These are phyloP conservation scores for Jaculus jaculus DNA, from an alignment of 2,113 vertebrate genomes.

Conservation along the genomic window DNA sequence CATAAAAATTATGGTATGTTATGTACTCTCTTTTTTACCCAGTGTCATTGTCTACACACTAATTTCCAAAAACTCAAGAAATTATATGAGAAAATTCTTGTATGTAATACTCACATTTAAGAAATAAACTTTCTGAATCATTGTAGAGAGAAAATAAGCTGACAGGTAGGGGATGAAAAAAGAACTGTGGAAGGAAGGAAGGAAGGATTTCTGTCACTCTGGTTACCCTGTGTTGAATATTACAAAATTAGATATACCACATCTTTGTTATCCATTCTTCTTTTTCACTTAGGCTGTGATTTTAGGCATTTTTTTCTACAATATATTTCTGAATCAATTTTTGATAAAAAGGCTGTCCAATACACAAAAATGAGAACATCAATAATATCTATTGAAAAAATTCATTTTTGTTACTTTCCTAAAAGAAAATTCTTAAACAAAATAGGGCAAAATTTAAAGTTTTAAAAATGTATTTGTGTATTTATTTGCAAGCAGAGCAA, in stretches of 20 bases:
- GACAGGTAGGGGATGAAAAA: not conserved
- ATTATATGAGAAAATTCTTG: not conserved
- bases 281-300: not conserved
- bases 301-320: not conserved
- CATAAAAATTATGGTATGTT: not conserved
- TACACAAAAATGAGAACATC: not conserved
- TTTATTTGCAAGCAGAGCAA: no score
- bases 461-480: no score
- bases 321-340: not conserved
- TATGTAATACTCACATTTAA: not conserved
- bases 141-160: not conserved
- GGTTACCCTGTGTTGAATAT: not conserved
- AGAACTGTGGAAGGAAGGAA: accelerated
- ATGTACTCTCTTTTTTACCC: not conserved
- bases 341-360: not conserved
- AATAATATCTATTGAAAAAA: not conserved
- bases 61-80: not conserved
- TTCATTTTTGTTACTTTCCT: not conserved
- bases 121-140: not conserved
- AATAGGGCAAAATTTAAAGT: not conserved
- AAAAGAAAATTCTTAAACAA: not conserved
- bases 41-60: not conserved
- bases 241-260: not conserved
- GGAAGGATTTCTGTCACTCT: not conserved
- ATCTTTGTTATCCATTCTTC: no score